These are phyloP conservation scores for Puffinus mauretanicus DNA, from an alignment of 2,113 vertebrate genomes.

Conservation along the genomic window DNA sequence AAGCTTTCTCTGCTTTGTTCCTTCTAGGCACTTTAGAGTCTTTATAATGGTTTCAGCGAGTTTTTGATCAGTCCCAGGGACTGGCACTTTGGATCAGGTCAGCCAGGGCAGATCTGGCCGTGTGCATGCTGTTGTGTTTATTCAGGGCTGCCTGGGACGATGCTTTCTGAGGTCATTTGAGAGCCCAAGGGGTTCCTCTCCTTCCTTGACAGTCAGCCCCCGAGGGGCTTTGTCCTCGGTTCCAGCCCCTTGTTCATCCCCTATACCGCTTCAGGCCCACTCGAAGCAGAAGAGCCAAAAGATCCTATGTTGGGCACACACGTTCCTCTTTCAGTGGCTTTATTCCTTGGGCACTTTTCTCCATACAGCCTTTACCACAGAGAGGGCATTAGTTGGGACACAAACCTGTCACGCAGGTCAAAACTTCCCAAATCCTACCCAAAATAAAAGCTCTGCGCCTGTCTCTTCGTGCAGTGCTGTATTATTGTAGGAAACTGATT, in stretches of 20 bases:
- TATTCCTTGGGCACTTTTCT: neutral
- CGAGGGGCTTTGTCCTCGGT: neutral
- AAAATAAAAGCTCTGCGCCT: neutral
- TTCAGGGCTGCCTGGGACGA: neutral
- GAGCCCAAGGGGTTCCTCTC: neutral
- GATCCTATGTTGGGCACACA: neutral
- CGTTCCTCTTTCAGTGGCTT: neutral
- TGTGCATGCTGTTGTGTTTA: neutral
- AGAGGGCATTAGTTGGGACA: neutral
- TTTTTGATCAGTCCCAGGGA: neutral
- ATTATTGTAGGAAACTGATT: neutral
- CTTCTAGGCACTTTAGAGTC: neutral
- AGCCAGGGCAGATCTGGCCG: neutral
- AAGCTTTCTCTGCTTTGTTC: neutral
- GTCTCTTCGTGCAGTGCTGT: neutral
- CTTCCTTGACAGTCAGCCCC: neutral
- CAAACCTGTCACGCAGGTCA: neutral
- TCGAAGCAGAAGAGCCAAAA: neutral
- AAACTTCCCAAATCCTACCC: neutral
- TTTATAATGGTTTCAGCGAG: neutral
- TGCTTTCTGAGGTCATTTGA: neutral
- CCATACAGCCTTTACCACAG: neutral
- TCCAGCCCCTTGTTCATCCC: neutral
- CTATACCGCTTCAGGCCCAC: neutral
- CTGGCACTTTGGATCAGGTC: neutral